A percentile compares a stretch with the other conserved stretches of the same genome.
phyloP scores from a whole-genome alignment of 2,888 invertebrate genomes.

The Fragum whitleyi region DNA sequence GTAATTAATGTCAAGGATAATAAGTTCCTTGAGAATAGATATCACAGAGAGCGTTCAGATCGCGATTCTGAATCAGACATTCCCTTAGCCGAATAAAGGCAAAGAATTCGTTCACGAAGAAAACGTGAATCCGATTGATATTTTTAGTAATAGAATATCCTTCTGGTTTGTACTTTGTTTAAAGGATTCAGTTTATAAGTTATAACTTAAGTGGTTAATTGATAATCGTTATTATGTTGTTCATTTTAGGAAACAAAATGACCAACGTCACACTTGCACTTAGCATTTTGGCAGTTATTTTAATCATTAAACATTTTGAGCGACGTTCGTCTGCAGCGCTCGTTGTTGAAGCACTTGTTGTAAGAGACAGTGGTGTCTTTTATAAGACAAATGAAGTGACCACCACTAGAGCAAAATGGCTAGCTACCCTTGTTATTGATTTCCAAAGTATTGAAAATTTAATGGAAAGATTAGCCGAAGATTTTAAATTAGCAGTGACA shows the following conservation, averaged over 20 bases:
- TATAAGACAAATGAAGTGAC: background rate
- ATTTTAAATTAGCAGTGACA: background rate
- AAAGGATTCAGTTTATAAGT: background rate
- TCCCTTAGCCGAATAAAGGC: background rate
- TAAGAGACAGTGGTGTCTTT: background rate
- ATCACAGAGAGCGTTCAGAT: background rate
- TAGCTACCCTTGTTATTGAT: background rate
- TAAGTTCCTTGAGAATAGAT: background rate
- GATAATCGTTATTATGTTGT: background rate
- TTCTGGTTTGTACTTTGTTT: background rate
- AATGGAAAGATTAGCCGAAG: background rate
- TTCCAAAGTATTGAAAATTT: background rate
- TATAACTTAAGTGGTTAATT: no score
- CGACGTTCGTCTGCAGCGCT: background rate
- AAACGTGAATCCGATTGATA: background rate
- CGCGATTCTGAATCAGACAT: background rate
- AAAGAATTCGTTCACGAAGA: background rate
- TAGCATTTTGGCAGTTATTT: background rate
- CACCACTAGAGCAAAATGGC: constrained; percentile 11
- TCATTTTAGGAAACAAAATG: background rate
- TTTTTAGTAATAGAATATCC: background rate
- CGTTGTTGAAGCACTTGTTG: background rate
- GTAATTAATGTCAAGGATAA: background rate
- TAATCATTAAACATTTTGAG: background rate
- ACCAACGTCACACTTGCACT: background rate